Evolutionary conservation across 2,888 invertebrate genomes (phyloP).

Genomic region (Caenorhabditis plicata): DNA sequence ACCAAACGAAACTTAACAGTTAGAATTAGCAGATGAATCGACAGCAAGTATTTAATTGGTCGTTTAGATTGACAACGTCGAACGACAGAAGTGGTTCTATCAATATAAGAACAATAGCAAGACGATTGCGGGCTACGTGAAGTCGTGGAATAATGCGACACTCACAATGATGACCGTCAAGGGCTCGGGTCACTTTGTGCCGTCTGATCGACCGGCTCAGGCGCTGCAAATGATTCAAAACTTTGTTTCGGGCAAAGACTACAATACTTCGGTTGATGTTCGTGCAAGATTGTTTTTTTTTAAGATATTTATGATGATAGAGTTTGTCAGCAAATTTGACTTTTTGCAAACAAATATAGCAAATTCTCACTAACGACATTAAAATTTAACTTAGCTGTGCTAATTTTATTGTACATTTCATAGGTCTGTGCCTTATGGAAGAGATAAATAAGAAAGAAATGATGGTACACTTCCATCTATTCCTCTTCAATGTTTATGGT

Average conservation of each 20-base stretch:
- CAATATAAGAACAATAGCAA: slow-evolving; percentile 5
- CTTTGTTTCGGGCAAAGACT: slow-evolving; percentile 55
- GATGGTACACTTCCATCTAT: too few relatives aligned
- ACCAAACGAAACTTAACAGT: slow-evolving; percentile 31
- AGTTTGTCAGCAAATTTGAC: background rate
- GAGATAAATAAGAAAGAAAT: too few relatives aligned
- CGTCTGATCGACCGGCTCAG: slow-evolving; percentile 48
- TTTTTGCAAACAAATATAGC: background rate
- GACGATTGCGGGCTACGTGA: slow-evolving; percentile 39
- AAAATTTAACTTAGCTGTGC: too few relatives aligned
- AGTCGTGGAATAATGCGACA: slow-evolving; percentile 36
- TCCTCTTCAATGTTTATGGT: too few relatives aligned
- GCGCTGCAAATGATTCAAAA: slow-evolving; percentile 56
- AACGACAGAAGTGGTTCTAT: slow-evolving; percentile 38
- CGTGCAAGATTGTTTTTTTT: too few relatives aligned
- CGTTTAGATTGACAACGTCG: background rate
- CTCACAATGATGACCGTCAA: slow-evolving; percentile 40
- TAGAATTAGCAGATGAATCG: background rate
- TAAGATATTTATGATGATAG: background rate
- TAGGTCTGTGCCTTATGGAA: too few relatives aligned
- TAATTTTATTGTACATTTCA: too few relatives aligned
- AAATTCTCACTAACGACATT: too few relatives aligned
- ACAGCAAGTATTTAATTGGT: background rate
- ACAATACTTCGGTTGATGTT: slow-evolving; percentile 35
- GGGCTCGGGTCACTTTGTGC: slow-evolving; percentile 47